Percentiles rank a stretch among this genome's conserved stretches.
phyloP scores from a whole-genome alignment of 1,140 invertebrate species.

The Trichonephila inaurata region DNA sequence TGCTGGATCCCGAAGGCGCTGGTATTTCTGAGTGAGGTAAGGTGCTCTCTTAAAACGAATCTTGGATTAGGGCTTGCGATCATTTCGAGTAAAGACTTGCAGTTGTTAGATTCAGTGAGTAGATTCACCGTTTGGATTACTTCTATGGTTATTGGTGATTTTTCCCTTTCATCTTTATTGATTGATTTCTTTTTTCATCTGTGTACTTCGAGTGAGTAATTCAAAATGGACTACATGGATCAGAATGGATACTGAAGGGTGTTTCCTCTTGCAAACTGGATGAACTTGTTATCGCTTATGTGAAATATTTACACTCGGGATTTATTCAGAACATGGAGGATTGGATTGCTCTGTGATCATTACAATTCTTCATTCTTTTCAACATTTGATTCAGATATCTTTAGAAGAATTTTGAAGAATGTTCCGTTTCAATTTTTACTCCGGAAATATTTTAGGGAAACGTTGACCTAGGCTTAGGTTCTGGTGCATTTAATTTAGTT shows the following conservation, averaged over 20 bases:
- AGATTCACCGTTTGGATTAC: conserved; percentile 4
- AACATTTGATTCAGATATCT: no score
- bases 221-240: neutral
- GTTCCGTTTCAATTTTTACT: no score
- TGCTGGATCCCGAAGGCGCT: conserved; percentile 57
- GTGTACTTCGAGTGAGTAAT: neutral
- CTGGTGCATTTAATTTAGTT: no score
- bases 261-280: neutral
- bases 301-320: neutral
- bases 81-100: neutral
- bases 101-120: conserved; percentile 17
- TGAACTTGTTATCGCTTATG: neutral
- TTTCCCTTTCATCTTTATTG: no score
- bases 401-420: no score
- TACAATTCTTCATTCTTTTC: no score
- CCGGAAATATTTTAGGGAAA: no score
- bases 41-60: conserved; percentile 50
- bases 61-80: conserved; percentile 27
- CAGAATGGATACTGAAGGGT: neutral
- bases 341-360: no score
- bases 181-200: neutral
- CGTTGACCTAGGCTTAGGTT: no score
- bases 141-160: neutral
- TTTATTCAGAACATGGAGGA: neutral
- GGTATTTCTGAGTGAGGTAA: conserved; percentile 52